A percentile compares a stretch with the other conserved stretches of the same genome.
Evolutionary conservation across 1,140 invertebrate genomes (phyloP).

Genomic region (Andricus grossulariae): DNA sequence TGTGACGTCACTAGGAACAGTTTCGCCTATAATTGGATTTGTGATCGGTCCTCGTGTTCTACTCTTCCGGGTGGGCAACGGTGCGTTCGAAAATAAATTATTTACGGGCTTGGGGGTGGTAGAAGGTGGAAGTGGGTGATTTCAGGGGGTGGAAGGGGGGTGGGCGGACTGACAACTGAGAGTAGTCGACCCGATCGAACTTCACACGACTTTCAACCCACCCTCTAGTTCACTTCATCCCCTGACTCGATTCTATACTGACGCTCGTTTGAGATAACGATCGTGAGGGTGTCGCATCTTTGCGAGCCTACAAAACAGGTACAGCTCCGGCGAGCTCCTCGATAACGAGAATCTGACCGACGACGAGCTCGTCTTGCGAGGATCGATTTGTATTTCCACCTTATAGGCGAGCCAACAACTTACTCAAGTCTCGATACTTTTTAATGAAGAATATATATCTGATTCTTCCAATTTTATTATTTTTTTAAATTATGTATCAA

Average conservation of each 20-base stretch:
- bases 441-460: slow-evolving; percentile 10
- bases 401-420: slow-evolving; percentile 10
- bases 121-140: background rate
- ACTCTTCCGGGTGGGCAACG: slow-evolving; percentile 23
- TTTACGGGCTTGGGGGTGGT: slow-evolving; percentile 36
- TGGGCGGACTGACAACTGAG: background rate
- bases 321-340: background rate
- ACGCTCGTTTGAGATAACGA: slow-evolving; percentile 26
- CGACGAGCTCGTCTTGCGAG: slow-evolving; percentile 11
- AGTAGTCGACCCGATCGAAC: slow-evolving; percentile 12
- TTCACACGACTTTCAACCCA: slow-evolving; percentile 28
- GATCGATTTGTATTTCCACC: slow-evolving; percentile 16
- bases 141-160: background rate
- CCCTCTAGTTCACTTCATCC: slow-evolving; percentile 13
- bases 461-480: background rate
- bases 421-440: background rate
- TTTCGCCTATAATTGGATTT: slow-evolving; percentile 60
- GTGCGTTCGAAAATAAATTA: slow-evolving; percentile 44
- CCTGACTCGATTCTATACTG: slow-evolving; percentile 8
- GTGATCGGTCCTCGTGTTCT: slow-evolving; percentile 44
- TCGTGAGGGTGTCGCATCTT: slow-evolving; percentile 21
- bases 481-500: too few species aligned
- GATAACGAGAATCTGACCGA: slow-evolving; percentile 28
- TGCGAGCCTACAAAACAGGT: slow-evolving; percentile 27
- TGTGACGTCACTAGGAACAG: slow-evolving; percentile 54